phyloP scores from a whole-genome alignment of 2,113 vertebrate genomes.

The Sphyrna mokarran region DNA sequence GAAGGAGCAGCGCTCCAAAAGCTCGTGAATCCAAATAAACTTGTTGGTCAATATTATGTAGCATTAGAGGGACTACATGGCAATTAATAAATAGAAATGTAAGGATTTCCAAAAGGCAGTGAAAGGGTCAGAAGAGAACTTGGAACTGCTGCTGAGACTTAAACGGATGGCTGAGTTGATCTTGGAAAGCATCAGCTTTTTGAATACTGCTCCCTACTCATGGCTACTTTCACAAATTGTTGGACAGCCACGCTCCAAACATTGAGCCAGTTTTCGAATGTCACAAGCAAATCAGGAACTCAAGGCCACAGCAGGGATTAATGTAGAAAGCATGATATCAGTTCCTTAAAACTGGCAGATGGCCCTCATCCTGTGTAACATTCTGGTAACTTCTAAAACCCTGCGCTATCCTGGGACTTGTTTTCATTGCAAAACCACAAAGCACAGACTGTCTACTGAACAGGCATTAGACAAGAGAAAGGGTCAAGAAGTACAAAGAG shows the following conservation, averaged over 20 bases:
- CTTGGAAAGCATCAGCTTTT: background rate
- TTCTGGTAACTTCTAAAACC: background rate
- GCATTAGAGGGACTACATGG: background rate
- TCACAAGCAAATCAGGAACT: background rate
- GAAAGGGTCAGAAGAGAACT: background rate
- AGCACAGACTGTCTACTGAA: background rate
- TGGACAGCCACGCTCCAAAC: background rate
- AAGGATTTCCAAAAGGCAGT: background rate
- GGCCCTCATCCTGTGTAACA: background rate
- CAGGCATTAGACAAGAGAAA: background rate
- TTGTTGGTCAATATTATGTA: background rate
- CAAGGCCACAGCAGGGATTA: background rate
- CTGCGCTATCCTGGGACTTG: background rate
- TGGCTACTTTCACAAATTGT: no score
- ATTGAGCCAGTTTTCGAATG: background rate
- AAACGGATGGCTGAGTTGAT: background rate
- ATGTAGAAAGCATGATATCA: background rate
- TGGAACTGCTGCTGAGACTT: background rate
- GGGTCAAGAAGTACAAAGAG: background rate
- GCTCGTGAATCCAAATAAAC: no score
- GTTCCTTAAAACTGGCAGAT: background rate
- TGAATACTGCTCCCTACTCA: no score
- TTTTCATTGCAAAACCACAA: background rate
- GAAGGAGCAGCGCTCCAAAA: no score
- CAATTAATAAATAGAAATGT: background rate